A percentile compares a stretch with the other conserved stretches of the same genome.
phyloP scores from a whole-genome alignment of 1,140 invertebrate species.

The Megathymus violae region DNA sequence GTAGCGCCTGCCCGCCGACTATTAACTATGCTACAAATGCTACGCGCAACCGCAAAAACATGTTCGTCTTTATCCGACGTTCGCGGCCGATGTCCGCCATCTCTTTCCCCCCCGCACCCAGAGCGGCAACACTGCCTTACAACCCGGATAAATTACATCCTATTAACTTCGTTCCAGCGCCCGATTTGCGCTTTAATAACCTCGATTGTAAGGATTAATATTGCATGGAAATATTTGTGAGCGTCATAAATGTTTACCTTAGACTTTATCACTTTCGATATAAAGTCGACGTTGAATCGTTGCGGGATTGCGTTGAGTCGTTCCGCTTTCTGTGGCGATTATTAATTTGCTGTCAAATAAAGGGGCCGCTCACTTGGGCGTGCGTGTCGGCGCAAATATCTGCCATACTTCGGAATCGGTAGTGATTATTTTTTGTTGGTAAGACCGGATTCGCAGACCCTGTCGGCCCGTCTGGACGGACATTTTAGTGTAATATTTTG shows the following conservation, averaged over 20 bases:
- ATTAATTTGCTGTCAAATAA: conserved; percentile 84
- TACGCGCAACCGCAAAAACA: conserved; percentile 63
- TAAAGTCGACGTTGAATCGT: conserved; percentile 70
- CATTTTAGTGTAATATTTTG: conserved; percentile 64
- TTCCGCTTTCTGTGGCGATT: conserved; percentile 67
- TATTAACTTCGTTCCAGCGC: conserved; percentile 76
- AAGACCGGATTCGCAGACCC: conserved; percentile 73
- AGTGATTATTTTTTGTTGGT: conserved; percentile 78
- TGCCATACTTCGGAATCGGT: conserved; percentile 81
- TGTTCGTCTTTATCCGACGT: conserved; percentile 58
- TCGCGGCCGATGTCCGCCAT: conserved; percentile 42
- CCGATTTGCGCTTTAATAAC: conserved; percentile 79
- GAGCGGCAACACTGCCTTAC: conserved; percentile 74
- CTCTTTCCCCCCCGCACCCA: conserved; percentile 63
- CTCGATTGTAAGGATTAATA: conserved; percentile 74
- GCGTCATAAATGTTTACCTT: conserved; percentile 57
- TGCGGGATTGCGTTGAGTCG: conserved; percentile 57
- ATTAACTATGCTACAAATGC: conserved; percentile 54
- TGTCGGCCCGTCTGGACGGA: conserved; percentile 40
- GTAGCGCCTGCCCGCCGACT: conserved; percentile 57
- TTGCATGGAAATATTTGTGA: conserved; percentile 65
- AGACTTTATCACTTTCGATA: conserved; percentile 64
- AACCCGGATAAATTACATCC: conserved; percentile 82
- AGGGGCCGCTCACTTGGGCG: conserved; percentile 80
- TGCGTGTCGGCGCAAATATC: conserved; percentile 81